Evolutionary conservation across 2,113 vertebrate genomes (phyloP), one percentile per base, ranked within the genome.

Genomic region (Gambusia holbrooki): DNA sequence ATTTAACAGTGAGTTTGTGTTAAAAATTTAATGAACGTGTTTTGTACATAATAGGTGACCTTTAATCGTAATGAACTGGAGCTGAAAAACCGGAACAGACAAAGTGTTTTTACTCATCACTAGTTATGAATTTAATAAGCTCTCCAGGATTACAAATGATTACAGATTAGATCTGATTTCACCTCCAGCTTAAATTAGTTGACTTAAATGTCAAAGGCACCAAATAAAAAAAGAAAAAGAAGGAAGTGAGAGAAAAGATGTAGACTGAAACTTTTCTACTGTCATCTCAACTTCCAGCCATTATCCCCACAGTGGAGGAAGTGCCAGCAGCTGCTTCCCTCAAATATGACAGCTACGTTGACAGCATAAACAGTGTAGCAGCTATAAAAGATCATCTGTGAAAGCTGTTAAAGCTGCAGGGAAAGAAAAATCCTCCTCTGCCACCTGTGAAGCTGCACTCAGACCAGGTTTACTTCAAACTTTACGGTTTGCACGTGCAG

Each of bases 301-400:
- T 87, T 84, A 77, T 84, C 60, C 76, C 69, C 64, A 82, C 75
- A 82, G 45, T 80, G 76, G 69, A 70, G 65, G 74, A 69, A 61
- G 70, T 80, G 80, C 75, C 81, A 87, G 80, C 83, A 51, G 25
- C 82, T 71, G 73, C 81, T 80, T 80, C 73, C 75, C 72, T 81
- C 66, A 79, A 66, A 70, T 73, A 72, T 84, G 83, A 86, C 80
- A 83, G 80, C 61, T 82, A 84, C 77, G 84, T 58, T 86, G 84
- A 84, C 84, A 70, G 81, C 66, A 71, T 82, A 71, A 74, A 73
- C 79, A 71, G 42, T 8, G 69, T 77, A 68, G 72, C 76, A 75
- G 79, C 64, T 71, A 76, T 51, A 67, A 63, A 66, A 71, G 40
- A 78, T 77, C 78, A 28, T 77, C 76, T 66, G 68, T 62, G 74